Base-by-base conservation (phyloP, 2,888 invertebrate genomes). In the Drosophila pseudotakahashii region DNA sequence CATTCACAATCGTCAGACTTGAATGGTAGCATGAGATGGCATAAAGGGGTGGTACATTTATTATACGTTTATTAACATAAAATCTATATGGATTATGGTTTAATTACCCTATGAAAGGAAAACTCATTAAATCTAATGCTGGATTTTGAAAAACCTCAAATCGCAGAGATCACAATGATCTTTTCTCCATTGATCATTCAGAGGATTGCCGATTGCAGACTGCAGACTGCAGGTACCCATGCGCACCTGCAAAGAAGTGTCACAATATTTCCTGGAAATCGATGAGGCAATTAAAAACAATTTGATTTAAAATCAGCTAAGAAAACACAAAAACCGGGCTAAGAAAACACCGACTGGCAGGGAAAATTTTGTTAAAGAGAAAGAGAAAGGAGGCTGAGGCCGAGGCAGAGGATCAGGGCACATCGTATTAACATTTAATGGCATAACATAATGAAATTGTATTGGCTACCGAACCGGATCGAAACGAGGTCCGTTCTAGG, bases 371-470 rank as follows among this genome's bases (percentile, higher is more conserved):
- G 19, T 19, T 19, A 19, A 19, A 2, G 45, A 7, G n/a, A 13
- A 45, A 30, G 26, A 60, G 63, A 45, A 69, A 70, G 64, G 68
- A 61, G 68, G 55, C 64, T 26, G 53, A 54, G 68, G 55, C 64
- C 6, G 53, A 54, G 30, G 30, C 30, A 13, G 34, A 48, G 48
- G 48, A 48, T 61, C 19, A n/a, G 26, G 51, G 44, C 50, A 52
- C 47, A 44, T 14, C 32, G 59, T 58, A 83, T 82, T 80, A 77
- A 73, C 67, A 81, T 84, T 79, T 75, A 82, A 87, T 81, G 77
- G 77, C 84, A 79, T 84, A 82, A 84, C 73, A 84, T 83, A 82
- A 87, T 81, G 84, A 87, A 87, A 87, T 83, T 77, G 70, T 75
- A 55, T 57, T 63, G 68, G 70, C 60, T 62, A 70, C 68, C 60